phyloP scores from a whole-genome alignment of 2,113 vertebrate genomes.

The Melanostigma gelatinosum region DNA sequence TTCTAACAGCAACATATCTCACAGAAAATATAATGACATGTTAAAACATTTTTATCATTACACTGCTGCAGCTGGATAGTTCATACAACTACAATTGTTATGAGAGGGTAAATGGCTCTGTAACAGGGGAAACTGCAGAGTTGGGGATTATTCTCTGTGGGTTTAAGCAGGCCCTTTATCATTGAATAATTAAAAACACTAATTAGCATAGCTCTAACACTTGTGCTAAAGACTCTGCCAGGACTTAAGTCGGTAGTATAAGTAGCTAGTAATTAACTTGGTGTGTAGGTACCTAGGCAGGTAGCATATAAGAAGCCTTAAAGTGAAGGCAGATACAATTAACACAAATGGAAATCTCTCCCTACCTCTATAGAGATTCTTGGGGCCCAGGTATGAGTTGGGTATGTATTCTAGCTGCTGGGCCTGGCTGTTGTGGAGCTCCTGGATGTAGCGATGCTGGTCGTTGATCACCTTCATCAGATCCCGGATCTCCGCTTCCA shows the following conservation, averaged over 20 bases:
- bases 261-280: neutral
- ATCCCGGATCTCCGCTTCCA: slow-evolving; percentile 58
- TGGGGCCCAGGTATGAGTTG: slow-evolving; percentile 51
- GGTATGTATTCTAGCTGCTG: slow-evolving; percentile 64
- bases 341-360: neutral
- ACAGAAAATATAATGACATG: no score
- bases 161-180: neutral
- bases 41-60: no score
- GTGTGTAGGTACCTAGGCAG: neutral
- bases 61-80: neutral
- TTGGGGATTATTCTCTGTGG: neutral
- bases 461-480: slow-evolving; percentile 44
- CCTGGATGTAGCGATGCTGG: slow-evolving; percentile 72
- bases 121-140: neutral
- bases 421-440: slow-evolving; percentile 66
- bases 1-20: no score
- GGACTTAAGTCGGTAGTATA: neutral
- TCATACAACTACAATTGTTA: no score
- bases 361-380: slow-evolving; percentile 62
- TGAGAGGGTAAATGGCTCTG: neutral
- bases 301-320: neutral
- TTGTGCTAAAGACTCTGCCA: neutral
- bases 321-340: neutral
- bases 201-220: neutral
- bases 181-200: neutral